phyloP scores from a whole-genome alignment of 30 jellyfish, hydroid and myxozoan species.

The Aurelia sp. region DNA sequence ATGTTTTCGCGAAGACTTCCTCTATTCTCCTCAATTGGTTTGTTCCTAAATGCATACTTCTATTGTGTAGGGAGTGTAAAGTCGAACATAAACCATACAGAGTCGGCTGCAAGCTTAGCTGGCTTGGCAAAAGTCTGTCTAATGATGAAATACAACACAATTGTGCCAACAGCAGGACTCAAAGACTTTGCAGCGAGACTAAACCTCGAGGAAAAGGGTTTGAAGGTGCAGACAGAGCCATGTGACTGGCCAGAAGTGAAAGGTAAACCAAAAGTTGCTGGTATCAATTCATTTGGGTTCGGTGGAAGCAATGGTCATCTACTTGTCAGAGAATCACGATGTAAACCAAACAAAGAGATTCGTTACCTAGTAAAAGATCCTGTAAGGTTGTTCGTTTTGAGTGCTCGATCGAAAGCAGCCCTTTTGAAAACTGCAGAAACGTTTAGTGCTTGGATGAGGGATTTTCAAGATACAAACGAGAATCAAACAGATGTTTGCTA shows the following conservation, averaged over 20 bases:
- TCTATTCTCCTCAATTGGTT: too few species aligned
- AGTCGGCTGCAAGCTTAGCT: conserved; percentile 60
- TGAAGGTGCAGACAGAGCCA: conserved; percentile 13
- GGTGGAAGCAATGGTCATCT: conserved; percentile 75
- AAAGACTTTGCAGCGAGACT: conserved; percentile 30
- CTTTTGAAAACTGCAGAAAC: conserved; percentile 33
- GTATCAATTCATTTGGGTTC: conserved; percentile 63
- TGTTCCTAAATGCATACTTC: not conserved
- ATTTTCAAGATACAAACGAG: conserved; percentile 2
- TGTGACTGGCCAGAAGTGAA: conserved; percentile 24
- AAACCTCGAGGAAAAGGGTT: conserved; percentile 22
- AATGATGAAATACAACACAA: conserved; percentile 42
- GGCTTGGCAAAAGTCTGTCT: conserved; percentile 72
- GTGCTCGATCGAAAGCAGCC: conserved; percentile 47
- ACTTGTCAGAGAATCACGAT: conserved; percentile 5
- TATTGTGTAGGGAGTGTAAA: conserved; percentile 41
- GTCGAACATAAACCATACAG: conserved; percentile 54
- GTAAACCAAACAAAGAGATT: too few species aligned
- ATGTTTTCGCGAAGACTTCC: too few species aligned
- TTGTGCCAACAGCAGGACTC: conserved; percentile 61
- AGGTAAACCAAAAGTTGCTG: conserved; percentile 36
- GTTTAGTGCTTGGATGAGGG: conserved; percentile 28
- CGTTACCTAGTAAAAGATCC: not conserved
- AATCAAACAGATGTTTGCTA: conserved; percentile 36
- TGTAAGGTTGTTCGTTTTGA: conserved; percentile 1